Evolutionary conservation across 1,140 invertebrate genomes (phyloP), one percentile per base, ranked within the genome.

Genomic region (Drosophila burlai): DNA sequence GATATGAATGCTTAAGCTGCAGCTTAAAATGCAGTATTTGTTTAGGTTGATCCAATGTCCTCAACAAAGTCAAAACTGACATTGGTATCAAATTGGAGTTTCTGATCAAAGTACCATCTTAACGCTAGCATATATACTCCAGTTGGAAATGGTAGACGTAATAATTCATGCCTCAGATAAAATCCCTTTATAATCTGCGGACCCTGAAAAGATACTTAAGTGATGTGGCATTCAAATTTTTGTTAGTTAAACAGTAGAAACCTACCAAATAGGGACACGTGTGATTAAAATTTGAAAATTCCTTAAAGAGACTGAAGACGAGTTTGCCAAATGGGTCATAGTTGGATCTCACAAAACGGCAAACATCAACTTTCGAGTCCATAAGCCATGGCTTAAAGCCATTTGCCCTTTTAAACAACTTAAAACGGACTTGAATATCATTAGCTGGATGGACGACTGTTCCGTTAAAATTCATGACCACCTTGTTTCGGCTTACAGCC

Each of bases 341-440:
- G 0, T 24, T 5, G 0, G 24, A 31, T 10, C 18, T 54, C 0
- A 71, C 0, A 40, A 66, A 80, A 10, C 36, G 42, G n/a, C 76
- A 81, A 0, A 13, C 58, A 59, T 81, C 72, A 11, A 81, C 0
- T 0, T 13, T 21, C 1, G 2, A 0, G 4, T 66, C 50, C 0
- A 43, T 0, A 0, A 81, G n/a, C 46, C 61, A 81, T 3, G 76
- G 78, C 24, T 79, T 80, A 13, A 64, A 79, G 1, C 80, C 77
- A 31, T 31, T 81, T 3, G 40, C 72, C 34, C 24, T 76, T 16
- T 76, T 62, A 10, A 43, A 43, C 0, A 43, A 0, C n/a, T 43
- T 43, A 2, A 4, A 3, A 18, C n/a, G 42, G 3, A 11, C 42
- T 9, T 10, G n/a, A 18, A 43, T 18, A 24, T 15, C 21, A 46